Evolutionary conservation across 1,140 invertebrate genomes (phyloP).

Genomic region (Venturia canescens): DNA sequence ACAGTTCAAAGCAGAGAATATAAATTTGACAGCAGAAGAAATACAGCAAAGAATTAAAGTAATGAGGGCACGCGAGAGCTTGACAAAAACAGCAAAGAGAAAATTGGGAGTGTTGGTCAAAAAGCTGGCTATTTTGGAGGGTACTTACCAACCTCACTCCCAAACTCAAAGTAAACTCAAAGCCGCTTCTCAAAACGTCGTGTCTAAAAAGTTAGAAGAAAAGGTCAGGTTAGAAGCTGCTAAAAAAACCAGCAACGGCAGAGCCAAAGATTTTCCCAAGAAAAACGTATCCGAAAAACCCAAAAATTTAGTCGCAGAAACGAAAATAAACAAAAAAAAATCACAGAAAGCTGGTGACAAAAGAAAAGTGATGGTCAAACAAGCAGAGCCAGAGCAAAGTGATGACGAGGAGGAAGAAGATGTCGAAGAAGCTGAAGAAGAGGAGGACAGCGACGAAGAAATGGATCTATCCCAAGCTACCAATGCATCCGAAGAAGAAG

Average conservation of each 20-base stretch:
- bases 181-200: background rate
- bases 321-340: background rate
- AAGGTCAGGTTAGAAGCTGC: no score
- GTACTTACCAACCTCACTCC: conserved; percentile 4
- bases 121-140: conserved; percentile 49
- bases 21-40: conserved; percentile 52
- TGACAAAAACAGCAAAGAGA: conserved; percentile 61
- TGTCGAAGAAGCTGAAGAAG: conserved; percentile 26
- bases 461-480: background rate
- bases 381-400: conserved; percentile 61
- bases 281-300: no score
- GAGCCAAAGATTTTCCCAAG: no score
- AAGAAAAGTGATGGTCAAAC: conserved; percentile 36
- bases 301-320: background rate
- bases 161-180: no score
- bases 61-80: conserved; percentile 51
- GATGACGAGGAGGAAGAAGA: conserved; percentile 42
- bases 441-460: conserved; percentile 37
- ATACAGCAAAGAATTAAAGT: conserved; percentile 57
- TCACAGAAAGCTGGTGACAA: background rate
- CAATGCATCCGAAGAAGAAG: conserved; percentile 21
- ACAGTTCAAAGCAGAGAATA: conserved; percentile 35
- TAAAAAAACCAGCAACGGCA: no score
- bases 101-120: conserved; percentile 57
- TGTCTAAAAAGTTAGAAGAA: background rate